Evolutionary conservation across 2,888 invertebrate species (phyloP).

Genomic region (Craniophora ligustri): DNA sequence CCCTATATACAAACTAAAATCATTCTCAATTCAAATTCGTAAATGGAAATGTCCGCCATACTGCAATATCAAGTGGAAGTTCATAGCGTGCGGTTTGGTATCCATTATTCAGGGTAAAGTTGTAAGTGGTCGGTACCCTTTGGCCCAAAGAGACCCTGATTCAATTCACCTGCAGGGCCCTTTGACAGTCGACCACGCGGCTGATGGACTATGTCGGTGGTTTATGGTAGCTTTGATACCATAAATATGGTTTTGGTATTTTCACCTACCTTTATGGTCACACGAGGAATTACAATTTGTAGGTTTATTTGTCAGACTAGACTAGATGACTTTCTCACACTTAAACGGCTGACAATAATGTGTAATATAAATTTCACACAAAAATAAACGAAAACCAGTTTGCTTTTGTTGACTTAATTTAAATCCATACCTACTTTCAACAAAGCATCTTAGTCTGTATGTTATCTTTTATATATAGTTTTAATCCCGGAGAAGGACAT

Average conservation of each 20-base stretch:
- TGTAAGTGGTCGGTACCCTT: conserved; percentile 72
- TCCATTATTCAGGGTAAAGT: conserved; percentile 83
- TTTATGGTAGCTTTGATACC: conserved; percentile 57
- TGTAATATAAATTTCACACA: too few relatives aligned
- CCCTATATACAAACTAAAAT: conserved; percentile 15
- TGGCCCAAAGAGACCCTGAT: conserved; percentile 72
- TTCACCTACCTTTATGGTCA: too few relatives aligned
- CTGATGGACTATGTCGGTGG: conserved; percentile 64
- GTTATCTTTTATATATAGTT: too few relatives aligned
- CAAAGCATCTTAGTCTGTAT: too few relatives aligned
- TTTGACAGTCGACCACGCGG: conserved; percentile 62
- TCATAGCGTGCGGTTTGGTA: conserved; percentile 71
- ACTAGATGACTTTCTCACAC: too few relatives aligned
- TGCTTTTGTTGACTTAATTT: too few relatives aligned
- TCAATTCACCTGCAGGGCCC: conserved; percentile 77
- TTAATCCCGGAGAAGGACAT: too few relatives aligned
- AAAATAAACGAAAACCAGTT: too few relatives aligned
- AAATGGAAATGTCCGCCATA: conserved; percentile 53
- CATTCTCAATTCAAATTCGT: conserved; percentile 37
- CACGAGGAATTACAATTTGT: too few relatives aligned
- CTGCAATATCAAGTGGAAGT: conserved; percentile 63
- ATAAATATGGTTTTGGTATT: conserved; percentile 41
- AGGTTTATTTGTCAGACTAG: too few relatives aligned
- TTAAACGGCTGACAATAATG: too few relatives aligned
- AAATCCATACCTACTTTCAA: too few relatives aligned